Conservation (phyloP, 1,140 invertebrate species). For the Cotesia typhae region DNA sequence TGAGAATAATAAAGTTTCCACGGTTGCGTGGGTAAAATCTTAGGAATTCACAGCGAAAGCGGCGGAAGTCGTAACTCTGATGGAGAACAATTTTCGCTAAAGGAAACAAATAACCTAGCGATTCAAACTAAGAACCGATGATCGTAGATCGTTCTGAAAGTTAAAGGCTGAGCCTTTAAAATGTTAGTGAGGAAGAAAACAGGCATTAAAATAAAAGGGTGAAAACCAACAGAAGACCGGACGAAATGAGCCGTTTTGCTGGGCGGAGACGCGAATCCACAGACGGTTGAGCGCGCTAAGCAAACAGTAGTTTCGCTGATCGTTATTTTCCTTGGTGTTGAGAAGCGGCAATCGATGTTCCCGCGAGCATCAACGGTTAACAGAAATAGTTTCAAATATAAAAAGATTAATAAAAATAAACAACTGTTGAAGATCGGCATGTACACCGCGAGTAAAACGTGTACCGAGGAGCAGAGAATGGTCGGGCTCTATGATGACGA, state of each 20-base stretch:
- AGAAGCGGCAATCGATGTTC: slow-evolving; percentile 34
- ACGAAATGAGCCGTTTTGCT: slow-evolving; percentile 33
- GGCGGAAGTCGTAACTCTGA: slow-evolving; percentile 34
- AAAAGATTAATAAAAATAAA: slow-evolving; percentile 5
- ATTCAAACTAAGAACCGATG: slow-evolving; percentile 14
- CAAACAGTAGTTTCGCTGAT: slow-evolving; percentile 52
- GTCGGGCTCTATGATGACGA: slow-evolving; percentile 31
- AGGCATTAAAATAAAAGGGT: slow-evolving; percentile 33
- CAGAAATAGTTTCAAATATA: slow-evolving; percentile 2
- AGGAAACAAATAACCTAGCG: slow-evolving; percentile 4
- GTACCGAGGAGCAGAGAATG: slow-evolving; percentile 37
- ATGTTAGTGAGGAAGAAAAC: slow-evolving; percentile 8
- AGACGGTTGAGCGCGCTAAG: slow-evolving; percentile 45
- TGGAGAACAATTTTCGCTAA: slow-evolving; percentile 29
- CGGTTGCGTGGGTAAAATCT: slow-evolving; percentile 33
- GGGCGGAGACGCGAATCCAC: slow-evolving; percentile 41
- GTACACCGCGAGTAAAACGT: slow-evolving; percentile 9
- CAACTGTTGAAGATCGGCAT: not conserved
- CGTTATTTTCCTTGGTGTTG: slow-evolving; percentile 37
- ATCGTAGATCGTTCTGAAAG: not conserved
- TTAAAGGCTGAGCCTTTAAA: not conserved
- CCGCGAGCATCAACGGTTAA: slow-evolving; percentile 20
- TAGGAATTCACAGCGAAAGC: slow-evolving; percentile 22
- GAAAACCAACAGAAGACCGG: slow-evolving; percentile 37
- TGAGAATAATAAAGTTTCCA: slow-evolving; percentile 1